Evolutionary conservation across 2,797 vertebrate species (phyloP).

Genomic region (Tarsius wallacei): DNA sequence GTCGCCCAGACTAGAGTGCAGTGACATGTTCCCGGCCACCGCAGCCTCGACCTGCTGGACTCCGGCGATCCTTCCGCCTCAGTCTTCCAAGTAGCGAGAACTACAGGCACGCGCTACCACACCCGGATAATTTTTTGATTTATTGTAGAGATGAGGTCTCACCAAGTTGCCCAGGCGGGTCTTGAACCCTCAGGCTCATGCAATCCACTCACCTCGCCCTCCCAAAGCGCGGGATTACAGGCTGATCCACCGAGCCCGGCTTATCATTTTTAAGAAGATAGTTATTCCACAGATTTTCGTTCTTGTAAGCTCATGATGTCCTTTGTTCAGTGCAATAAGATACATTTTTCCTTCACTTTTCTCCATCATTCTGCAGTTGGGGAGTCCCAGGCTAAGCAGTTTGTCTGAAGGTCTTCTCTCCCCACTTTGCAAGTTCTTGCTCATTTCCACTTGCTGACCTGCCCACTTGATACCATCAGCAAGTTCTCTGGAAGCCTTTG

Average conservation of each 20-base stretch:
- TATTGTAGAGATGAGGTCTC: neutral
- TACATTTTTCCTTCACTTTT: neutral
- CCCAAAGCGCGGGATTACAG: neutral
- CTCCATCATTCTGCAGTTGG: neutral
- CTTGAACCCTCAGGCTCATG: neutral
- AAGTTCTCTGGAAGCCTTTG: slow-evolving; percentile 71
- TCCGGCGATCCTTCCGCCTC: too few species aligned
- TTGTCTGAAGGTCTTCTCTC: neutral
- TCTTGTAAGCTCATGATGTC: neutral
- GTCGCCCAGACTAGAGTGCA: too few species aligned
- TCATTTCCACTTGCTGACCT: slow-evolving; percentile 65
- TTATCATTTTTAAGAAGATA: neutral
- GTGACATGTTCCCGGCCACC: too few species aligned
- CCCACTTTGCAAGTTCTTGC: neutral
- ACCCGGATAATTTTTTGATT: too few species aligned
- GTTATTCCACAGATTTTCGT: neutral
- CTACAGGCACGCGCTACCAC: too few species aligned
- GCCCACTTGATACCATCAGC: slow-evolving; percentile 63
- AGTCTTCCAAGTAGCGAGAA: too few species aligned
- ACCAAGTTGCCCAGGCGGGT: neutral
- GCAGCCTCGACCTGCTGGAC: too few species aligned
- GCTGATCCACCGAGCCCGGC: neutral
- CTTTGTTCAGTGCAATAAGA: neutral
- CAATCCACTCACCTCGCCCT: neutral
- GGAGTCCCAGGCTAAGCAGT: neutral